Percentiles rank a stretch among this genome's conserved stretches.
These are phyloP conservation scores for Cyrtonyx montezumae DNA, from an alignment of 2,113 vertebrate genomes.

Conservation along the genomic window DNA sequence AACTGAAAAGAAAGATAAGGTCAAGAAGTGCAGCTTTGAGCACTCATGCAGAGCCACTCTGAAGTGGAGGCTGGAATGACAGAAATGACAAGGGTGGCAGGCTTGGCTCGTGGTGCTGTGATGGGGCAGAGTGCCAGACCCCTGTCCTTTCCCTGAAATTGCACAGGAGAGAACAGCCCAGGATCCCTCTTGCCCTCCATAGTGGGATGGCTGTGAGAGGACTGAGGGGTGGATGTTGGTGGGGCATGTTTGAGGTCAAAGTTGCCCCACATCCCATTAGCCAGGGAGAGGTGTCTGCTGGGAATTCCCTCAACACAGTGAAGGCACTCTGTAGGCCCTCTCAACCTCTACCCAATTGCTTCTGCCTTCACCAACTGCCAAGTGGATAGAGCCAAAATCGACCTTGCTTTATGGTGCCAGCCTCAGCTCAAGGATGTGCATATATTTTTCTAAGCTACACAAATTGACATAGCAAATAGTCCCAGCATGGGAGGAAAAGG, in stretches of 20 bases:
- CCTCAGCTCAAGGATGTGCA: constrained; percentile 1
- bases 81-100: not conserved
- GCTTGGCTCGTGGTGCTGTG: not conserved
- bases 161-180: not conserved
- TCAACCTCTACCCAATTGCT: not conserved
- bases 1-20: not conserved
- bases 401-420: not conserved
- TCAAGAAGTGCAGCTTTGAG: not conserved
- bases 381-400: not conserved
- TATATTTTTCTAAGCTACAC: constrained; percentile 7
- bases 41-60: not conserved
- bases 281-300: not conserved
- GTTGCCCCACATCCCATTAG: not conserved
- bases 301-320: not conserved
- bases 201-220: not conserved
- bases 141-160: not conserved
- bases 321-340: not conserved
- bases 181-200: not conserved
- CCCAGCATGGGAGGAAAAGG: constrained; percentile 26
- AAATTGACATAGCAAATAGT: constrained; percentile 47
- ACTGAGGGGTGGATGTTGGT: not conserved
- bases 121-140: not conserved
- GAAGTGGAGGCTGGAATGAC: not conserved
- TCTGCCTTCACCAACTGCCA: not conserved
- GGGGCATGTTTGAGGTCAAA: not conserved